These are phyloP conservation scores for Leptestheria dahalacensis DNA, from an alignment of 1,140 invertebrate genomes.

Conservation along the genomic window DNA sequence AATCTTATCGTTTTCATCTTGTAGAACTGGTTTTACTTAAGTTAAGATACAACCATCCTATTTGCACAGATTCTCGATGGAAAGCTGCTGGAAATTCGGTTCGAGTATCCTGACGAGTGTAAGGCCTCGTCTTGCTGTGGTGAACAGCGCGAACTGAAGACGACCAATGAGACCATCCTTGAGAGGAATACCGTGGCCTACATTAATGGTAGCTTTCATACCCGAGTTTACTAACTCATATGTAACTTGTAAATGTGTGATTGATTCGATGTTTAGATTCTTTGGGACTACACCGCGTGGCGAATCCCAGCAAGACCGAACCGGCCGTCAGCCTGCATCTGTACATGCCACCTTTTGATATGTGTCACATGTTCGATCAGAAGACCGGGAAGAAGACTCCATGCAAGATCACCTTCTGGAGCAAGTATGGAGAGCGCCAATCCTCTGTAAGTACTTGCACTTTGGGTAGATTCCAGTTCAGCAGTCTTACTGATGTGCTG, in stretches of 20 bases:
- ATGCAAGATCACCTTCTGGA: constrained; percentile 76
- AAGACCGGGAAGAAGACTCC: constrained; percentile 58
- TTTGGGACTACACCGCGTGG: constrained; percentile 85
- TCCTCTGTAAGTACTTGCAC: constrained; percentile 17
- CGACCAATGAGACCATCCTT: constrained; percentile 45
- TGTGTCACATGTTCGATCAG: constrained; percentile 82
- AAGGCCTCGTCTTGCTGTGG: too few relatives aligned
- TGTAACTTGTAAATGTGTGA: too few relatives aligned
- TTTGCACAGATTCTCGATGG: constrained; percentile 37
- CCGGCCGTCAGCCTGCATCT: constrained; percentile 86
- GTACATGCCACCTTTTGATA: constrained; percentile 84
- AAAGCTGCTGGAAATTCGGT: constrained; percentile 44
- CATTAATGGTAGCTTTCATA: constrained; percentile 66
- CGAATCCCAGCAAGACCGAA: constrained; percentile 80
- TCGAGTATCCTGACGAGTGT: constrained; percentile 65
- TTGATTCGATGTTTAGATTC: constrained; percentile 48
- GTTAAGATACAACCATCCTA: too few relatives aligned
- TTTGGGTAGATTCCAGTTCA: too few relatives aligned
- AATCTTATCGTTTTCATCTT: too few relatives aligned
- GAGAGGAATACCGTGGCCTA: constrained; percentile 71
- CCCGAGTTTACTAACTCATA: background rate
- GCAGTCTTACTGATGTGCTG: too few relatives aligned
- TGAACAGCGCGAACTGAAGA: constrained; percentile 30
- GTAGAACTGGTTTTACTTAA: too few relatives aligned
- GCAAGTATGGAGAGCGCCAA: constrained; percentile 47